Percentiles rank a stretch among this genome's conserved stretches.
These are phyloP conservation scores for Forbesichthys agassizii DNA, from an alignment of 2,113 vertebrate genomes.

Conservation along the genomic window DNA sequence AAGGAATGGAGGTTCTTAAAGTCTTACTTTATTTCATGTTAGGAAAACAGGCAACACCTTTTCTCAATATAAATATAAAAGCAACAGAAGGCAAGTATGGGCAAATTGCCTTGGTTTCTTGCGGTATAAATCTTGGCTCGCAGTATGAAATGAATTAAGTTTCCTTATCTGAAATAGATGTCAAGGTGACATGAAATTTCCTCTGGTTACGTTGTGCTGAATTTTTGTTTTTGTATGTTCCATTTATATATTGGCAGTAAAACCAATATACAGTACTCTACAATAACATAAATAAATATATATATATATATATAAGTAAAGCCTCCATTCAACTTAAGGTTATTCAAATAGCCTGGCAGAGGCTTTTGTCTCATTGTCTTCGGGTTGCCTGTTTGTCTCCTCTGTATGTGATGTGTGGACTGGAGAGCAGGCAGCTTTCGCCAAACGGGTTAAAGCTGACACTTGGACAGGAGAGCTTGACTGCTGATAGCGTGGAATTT, in stretches of 20 bases:
- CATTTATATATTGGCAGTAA: constrained; percentile 31
- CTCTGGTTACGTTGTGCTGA: constrained; percentile 23
- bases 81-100: constrained; percentile 44
- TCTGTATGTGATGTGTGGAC: constrained; percentile 13
- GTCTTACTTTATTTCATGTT: constrained; percentile 28
- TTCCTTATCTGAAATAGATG: constrained; percentile 63
- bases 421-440: constrained; percentile 17
- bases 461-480: constrained; percentile 33
- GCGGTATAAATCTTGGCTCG: constrained; percentile 45
- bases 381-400: constrained; percentile 17
- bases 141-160: constrained; percentile 51
- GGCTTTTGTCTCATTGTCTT: neutral
- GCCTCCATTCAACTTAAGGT: neutral
- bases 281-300: too few relatives aligned
- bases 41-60: constrained; percentile 38
- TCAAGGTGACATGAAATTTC: constrained; percentile 56
- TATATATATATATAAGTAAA: constrained; percentile 13
- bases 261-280: constrained; percentile 28
- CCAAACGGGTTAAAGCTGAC: constrained; percentile 53
- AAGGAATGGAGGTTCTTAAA: neutral
- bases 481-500: constrained; percentile 61
- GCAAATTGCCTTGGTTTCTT: constrained; percentile 38
- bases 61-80: constrained; percentile 49
- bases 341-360: neutral
- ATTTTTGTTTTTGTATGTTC: constrained; percentile 44